Base-by-base conservation (phyloP, 2,113 vertebrate genomes). In the Syngnathus typhle region DNA sequence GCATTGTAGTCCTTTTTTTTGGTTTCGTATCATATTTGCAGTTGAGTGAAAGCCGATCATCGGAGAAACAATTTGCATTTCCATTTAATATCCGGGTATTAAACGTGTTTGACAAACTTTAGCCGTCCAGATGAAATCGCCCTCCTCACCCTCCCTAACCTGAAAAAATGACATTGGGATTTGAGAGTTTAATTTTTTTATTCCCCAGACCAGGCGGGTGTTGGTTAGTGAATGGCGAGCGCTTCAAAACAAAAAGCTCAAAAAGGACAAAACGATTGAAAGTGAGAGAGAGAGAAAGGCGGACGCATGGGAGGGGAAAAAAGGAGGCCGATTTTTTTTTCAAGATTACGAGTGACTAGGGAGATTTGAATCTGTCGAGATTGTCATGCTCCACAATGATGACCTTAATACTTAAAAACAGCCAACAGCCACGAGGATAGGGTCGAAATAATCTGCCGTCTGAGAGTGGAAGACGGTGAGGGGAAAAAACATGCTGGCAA, bases 371-470 rank as follows among this genome's bases (percentile, higher is more conserved):
- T 73, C 38, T 47, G 64, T 63, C 56, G 78, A 73, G 69, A 67
- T 56, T 70, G 69, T 65, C 65, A 58, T 60, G 65, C 68, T 77
- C 54, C 69, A 66, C 75, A 83, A 56, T 55, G 68, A 46, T 83
- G 87, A 82, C 84, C 81, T 83, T 80, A 87, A 89, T 88, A 83
- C 80, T 64, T 55, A 44, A 81, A 69, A 64, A 73, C 67, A 58
- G 6, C 27, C 13, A 58, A 58, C 27, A 58, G 55, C 27, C 55
- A 32, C 36, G 23, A 36, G 55, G 55, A 13, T 58, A 2, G 6
- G 13, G 15, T 36, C 13, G 0, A 21, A 37, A 27, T 44, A 21
- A 23, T 12, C 38, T 21, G 19, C 38, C 38, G 41, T 61, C 58
- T 60, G 58, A 7, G 6, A n/a, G 6, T 55, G 10, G 21, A 55